These are phyloP conservation scores for Apostichopus californicus DNA, from an alignment of 35 echinoderm and acorn worm genomes.

Conservation along the genomic window DNA sequence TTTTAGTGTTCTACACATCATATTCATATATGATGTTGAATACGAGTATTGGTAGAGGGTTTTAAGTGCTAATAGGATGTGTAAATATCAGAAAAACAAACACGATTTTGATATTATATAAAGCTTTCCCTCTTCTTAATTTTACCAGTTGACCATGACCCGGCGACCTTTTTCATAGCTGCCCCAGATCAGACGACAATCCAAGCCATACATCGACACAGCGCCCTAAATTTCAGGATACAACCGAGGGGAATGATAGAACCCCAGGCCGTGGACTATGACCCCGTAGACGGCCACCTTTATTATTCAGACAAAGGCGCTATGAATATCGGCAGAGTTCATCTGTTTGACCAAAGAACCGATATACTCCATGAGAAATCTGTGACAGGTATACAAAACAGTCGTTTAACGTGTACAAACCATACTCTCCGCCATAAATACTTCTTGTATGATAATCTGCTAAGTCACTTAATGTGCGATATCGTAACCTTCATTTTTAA, in stretches of 20 bases:
- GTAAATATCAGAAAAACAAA: background rate
- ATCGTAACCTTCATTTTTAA: too few relatives aligned
- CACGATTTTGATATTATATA: background rate
- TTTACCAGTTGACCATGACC: background rate
- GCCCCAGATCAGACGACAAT: background rate
- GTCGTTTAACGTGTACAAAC: too few relatives aligned
- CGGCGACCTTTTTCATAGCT: background rate
- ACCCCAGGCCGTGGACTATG: constrained; percentile 2
- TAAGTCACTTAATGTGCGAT: too few relatives aligned
- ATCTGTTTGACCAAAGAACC: background rate
- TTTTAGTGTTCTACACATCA: too few relatives aligned
- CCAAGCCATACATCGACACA: constrained; percentile 10
- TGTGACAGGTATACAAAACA: background rate
- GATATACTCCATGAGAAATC: constrained; percentile 3
- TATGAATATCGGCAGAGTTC: constrained; percentile 14
- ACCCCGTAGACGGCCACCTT: background rate
- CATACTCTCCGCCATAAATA: too few relatives aligned
- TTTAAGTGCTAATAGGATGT: too few relatives aligned
- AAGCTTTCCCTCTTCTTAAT: background rate
- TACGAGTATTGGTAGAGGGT: too few relatives aligned
- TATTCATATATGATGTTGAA: too few relatives aligned
- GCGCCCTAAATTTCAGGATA: background rate
- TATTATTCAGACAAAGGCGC: constrained; percentile 17
- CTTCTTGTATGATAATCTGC: too few relatives aligned
- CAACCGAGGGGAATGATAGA: background rate